A percentile compares a stretch with the other conserved stretches of the same genome.
Evolutionary conservation across 1,140 invertebrate species (phyloP).

Genomic region (Bombus pascuorum): DNA sequence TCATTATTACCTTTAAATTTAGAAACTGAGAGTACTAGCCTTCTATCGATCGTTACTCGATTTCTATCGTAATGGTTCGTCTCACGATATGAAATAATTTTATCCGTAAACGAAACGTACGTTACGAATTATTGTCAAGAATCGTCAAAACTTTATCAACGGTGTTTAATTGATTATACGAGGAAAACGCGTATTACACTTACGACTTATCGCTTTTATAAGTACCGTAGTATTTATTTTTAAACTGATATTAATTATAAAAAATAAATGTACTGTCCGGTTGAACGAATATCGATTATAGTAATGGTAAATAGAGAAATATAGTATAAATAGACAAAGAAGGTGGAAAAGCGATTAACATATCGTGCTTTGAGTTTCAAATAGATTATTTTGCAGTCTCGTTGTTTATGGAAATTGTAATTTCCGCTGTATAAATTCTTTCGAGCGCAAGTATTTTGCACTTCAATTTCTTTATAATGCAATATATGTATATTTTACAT

Average conservation of each 20-base stretch:
- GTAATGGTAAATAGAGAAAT: neutral
- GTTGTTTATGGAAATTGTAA: neutral
- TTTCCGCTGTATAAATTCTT: neutral
- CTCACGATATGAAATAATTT: no score
- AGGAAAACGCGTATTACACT: no score
- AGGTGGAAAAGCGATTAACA: neutral
- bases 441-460: neutral
- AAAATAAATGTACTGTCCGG: neutral
- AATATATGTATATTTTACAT: neutral
- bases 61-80: no score
- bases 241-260: neutral
- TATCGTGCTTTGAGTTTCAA: neutral
- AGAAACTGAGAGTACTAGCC: neutral
- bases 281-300: neutral
- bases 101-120: no score
- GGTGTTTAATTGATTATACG: no score
- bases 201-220: no score
- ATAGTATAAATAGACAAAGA: neutral
- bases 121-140: no score
- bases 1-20: constrained; percentile 9
- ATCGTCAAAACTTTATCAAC: no score
- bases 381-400: neutral
- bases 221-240: neutral
- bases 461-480: neutral
- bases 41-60: no score